Evolutionary conservation across 2,888 invertebrate genomes (phyloP).

Genomic region (Melitaea athalia): DNA sequence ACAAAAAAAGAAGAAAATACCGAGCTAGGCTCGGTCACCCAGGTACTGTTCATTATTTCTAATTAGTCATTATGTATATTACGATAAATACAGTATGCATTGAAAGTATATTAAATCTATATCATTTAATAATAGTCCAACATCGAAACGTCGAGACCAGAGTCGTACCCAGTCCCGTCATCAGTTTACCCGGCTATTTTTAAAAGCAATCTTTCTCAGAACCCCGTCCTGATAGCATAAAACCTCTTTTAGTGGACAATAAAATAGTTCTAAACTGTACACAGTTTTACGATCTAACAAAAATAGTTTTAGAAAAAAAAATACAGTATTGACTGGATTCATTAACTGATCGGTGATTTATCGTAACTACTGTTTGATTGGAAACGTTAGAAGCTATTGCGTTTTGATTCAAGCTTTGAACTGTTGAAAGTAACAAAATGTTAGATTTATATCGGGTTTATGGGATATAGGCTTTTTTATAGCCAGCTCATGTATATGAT

Average conservation of each 20-base stretch:
- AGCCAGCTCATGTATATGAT: constrained; percentile 11
- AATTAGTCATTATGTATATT: too few relatives aligned
- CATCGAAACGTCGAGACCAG: constrained; percentile 10
- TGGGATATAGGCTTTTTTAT: constrained; percentile 19
- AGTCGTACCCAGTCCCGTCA: constrained; percentile 4
- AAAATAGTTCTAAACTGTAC: constrained; percentile 55
- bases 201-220: constrained; percentile 46
- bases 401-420: constrained; percentile 37
- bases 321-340: constrained; percentile 30
- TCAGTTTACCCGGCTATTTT: constrained; percentile 30
- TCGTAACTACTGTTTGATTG: constrained; percentile 42
- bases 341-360: constrained; percentile 40
- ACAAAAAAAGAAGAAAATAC: too few relatives aligned
- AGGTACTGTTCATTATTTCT: too few relatives aligned
- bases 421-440: constrained; percentile 24
- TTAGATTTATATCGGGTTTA: constrained; percentile 27
- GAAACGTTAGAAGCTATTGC: constrained; percentile 29
- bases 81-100: too few relatives aligned
- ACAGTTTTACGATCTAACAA: constrained; percentile 61
- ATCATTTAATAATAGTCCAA: neutral
- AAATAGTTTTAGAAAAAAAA: constrained; percentile 26
- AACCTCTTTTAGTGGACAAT: constrained; percentile 74
- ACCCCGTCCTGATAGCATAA: constrained; percentile 38
- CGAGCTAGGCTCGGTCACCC: too few relatives aligned
- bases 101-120: neutral